Evolutionary conservation across 2,888 invertebrate genomes (phyloP), one percentile per base, ranked within the genome.

Genomic region (Stegana nigrithorax): DNA sequence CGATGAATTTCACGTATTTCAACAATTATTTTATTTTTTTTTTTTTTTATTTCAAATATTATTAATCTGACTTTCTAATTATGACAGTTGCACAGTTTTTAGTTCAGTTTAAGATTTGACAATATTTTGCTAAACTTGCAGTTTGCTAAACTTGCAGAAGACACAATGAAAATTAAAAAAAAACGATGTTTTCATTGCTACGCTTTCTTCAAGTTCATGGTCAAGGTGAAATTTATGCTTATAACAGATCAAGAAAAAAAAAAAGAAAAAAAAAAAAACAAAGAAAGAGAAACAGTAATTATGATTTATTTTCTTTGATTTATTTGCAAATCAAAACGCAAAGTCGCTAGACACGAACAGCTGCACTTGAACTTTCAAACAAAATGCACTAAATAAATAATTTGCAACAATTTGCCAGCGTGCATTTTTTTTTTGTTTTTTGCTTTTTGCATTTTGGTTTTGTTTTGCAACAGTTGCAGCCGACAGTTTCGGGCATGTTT

Each of bases 151-250:
- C 6, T 29, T 44, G 19, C n/a, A n/a, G n/a, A n/a, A n/a, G n/a
- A n/a, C 8, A 10, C 5, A 50, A 50, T 23, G 12, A 50, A 50
- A 2, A 27, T 14, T 45, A 47, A 47, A n/a, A n/a, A n/a, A n/a
- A n/a, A n/a, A n/a, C n/a, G n/a, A n/a, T 27, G n/a, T 17, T 27
- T 53, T 53, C 27, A 8, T 53, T 23, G 2, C 29, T 47, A 19
- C 19, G 19, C 21, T n/a, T 19, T 45, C 17, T 21, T 21, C 65
- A 72, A 68, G 74, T 72, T 78, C 76, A 78, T 62, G 78, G 78
- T 67, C 76, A 74, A 78, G 76, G 78, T 66, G 60, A 65, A 67
- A 60, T 36, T 8, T 29, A 32, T 55, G n/a, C n/a, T n/a, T n/a
- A n/a, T n/a, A n/a, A n/a, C n/a, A n/a, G n/a, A n/a, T 19, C 12